A percentile compares a stretch with the other conserved stretches of the same genome.
phyloP scores from a whole-genome alignment of 2,888 invertebrate species.

The Steinernema hermaphroditum region DNA sequence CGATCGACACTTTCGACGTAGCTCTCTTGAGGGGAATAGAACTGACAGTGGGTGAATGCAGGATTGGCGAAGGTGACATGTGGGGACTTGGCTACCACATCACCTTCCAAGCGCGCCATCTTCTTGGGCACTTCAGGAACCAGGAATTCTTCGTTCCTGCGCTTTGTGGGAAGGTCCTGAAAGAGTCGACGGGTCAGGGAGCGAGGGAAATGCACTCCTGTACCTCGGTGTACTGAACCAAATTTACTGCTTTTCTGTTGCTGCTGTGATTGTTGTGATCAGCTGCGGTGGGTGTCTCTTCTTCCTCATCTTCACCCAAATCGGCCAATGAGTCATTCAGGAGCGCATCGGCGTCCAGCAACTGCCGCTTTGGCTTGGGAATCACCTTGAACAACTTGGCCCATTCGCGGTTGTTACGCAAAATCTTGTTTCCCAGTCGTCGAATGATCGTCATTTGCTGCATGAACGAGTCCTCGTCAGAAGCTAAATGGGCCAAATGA shows the following conservation, averaged over 20 bases:
- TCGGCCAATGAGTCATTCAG: slow-evolving; percentile 14
- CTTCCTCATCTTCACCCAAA: not conserved
- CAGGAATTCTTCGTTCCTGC: not conserved
- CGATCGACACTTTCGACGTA: not conserved
- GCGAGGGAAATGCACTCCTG: no score
- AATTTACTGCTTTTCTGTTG: not conserved
- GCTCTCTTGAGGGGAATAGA: not conserved
- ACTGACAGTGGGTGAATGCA: no score
- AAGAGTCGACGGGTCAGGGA: no score
- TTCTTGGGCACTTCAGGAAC: not conserved
- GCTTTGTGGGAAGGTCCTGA: not conserved
- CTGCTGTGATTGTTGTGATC: not conserved
- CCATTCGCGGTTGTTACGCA: slow-evolving; percentile 16
- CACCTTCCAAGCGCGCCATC: not conserved
- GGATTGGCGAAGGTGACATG: slow-evolving; percentile 24
- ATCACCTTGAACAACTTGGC: not conserved
- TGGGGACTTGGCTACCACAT: no score
- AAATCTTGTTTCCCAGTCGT: slow-evolving; percentile 11
- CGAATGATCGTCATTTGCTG: slow-evolving; percentile 21
- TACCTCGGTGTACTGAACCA: not conserved
- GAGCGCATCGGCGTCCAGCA: not conserved
- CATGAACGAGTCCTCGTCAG: slow-evolving; percentile 16
- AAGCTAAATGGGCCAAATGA: not conserved
- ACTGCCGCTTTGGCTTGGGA: not conserved
- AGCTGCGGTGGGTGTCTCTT: not conserved